phyloP scores from a whole-genome alignment of 2,113 vertebrate species.

The Stegostoma tigrinum region DNA sequence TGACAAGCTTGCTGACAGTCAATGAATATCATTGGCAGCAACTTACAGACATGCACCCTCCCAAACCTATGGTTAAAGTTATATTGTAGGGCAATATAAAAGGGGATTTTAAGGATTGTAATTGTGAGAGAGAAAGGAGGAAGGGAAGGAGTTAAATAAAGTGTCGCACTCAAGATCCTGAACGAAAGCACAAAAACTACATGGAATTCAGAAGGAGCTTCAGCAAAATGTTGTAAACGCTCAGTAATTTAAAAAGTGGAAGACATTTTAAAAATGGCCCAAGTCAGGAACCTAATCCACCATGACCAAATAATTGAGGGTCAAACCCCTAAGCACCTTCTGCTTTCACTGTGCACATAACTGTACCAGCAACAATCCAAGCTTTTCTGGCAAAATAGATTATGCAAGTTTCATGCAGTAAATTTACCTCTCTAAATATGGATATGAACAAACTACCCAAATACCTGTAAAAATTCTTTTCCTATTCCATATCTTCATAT shows the following conservation, averaged over 20 bases:
- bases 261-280: slow-evolving; percentile 19
- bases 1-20: not conserved
- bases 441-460: not conserved
- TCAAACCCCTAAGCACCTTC: not conserved
- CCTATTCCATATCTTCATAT: not conserved
- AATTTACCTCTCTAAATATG: not conserved
- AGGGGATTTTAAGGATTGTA: not conserved
- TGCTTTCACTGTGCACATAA: not conserved
- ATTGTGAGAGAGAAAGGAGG: not conserved
- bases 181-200: not conserved
- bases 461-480: slow-evolving; percentile 1
- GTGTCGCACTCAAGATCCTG: not conserved
- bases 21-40: not conserved
- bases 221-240: not conserved
- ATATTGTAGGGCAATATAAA: too few relatives aligned
- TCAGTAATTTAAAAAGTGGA: slow-evolving; percentile 25
- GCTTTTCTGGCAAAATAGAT: not conserved
- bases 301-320: slow-evolving; percentile 22
- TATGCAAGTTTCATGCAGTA: not conserved
- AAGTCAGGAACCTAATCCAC: slow-evolving; percentile 8
- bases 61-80: not conserved
- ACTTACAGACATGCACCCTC: not conserved
- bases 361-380: not conserved
- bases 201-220: not conserved
- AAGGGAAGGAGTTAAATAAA: not conserved